A percentile compares a stretch with the other conserved stretches of the same genome.
Evolutionary conservation across 2,113 vertebrate species (phyloP).

Genomic region (Danionella cerebrum): DNA sequence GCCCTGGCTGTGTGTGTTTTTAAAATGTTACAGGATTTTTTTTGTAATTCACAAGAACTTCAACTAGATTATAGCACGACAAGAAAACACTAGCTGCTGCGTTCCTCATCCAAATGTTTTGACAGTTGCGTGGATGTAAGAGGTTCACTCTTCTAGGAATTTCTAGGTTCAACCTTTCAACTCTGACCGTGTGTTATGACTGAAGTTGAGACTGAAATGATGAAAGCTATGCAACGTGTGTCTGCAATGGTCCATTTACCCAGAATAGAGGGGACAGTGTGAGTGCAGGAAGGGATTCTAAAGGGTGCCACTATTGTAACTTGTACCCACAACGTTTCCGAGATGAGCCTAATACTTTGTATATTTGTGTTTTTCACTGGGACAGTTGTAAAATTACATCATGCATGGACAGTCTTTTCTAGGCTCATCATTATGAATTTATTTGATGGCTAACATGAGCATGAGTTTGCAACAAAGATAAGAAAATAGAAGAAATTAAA

Average conservation of each 20-base stretch:
- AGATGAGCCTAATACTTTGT: neutral
- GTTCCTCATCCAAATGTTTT: neutral
- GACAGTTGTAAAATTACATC: too few relatives aligned
- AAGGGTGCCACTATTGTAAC: slow-evolving; percentile 1
- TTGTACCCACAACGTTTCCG: neutral
- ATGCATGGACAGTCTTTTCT: too few relatives aligned
- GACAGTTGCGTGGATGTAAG: neutral
- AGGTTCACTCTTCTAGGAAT: neutral
- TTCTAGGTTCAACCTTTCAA: slow-evolving; percentile 4
- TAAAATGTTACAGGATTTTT: neutral
- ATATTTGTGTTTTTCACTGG: neutral
- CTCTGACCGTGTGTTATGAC: slow-evolving; percentile 12
- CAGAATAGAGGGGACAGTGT: neutral
- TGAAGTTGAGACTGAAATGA: neutral
- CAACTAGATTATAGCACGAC: neutral
- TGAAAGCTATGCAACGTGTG: neutral
- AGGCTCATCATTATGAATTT: too few relatives aligned
- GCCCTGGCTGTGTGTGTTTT: slow-evolving; percentile 21
- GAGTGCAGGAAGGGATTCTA: neutral
- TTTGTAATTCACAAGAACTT: neutral
- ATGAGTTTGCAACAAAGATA: too few relatives aligned
- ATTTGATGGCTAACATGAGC: too few relatives aligned
- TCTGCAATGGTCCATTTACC: slow-evolving; percentile 22
- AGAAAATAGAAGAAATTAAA: too few relatives aligned
- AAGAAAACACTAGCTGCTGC: neutral